Base-by-base conservation (phyloP, 2,888 invertebrate genomes). In the Eueremaeus valkanovi region DNA sequence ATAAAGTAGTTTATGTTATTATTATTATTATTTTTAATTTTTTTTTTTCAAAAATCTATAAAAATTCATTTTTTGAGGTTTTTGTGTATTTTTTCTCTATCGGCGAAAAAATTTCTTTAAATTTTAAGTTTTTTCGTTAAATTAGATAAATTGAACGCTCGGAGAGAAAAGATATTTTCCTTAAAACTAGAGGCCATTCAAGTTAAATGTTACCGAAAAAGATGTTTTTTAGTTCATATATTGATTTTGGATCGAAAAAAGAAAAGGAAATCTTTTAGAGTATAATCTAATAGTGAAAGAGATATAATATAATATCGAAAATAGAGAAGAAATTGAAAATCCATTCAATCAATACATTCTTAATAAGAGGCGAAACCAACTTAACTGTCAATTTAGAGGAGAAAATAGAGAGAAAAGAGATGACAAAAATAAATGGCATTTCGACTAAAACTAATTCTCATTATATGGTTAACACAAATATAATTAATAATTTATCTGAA, bases 11-110 rank as follows among this genome's bases (percentile, higher is more conserved):
- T 51, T 51, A 21, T 51, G 18, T 51, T 51, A 51, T 51, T 51
- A 51, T 51, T 51, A 51, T 51, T 51, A 51, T 51, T 51, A 61
- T 61, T n/a, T n/a, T n/a, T 61, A 13, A 16, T 61, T 33, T 27
- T 63, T 63, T 31, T 31, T 11, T 13, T 63, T 33, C 18, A 3
- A 31, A n/a, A 9, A 33, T 63, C 31, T 33, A 63, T 27, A 21
- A 63, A 63, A 63, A 29, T 63, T 63, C 63, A 63, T 33, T 63
- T 63, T 63, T 33, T 6, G 27, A 21, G 49, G n/a, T 49, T 49
- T 55, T 55, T 55, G n/a, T 9, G 8, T 27, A 24, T 24, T 55
- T 13, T 55, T 8, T 55, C 21, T 55, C 55, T 51, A n/a, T 51
- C n/a, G 5, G 1, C 6, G 16, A 16, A 27, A 24, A 24, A 24